phyloP scores from a whole-genome alignment of 2,888 invertebrate genomes.

The Drosophila prolongata region DNA sequence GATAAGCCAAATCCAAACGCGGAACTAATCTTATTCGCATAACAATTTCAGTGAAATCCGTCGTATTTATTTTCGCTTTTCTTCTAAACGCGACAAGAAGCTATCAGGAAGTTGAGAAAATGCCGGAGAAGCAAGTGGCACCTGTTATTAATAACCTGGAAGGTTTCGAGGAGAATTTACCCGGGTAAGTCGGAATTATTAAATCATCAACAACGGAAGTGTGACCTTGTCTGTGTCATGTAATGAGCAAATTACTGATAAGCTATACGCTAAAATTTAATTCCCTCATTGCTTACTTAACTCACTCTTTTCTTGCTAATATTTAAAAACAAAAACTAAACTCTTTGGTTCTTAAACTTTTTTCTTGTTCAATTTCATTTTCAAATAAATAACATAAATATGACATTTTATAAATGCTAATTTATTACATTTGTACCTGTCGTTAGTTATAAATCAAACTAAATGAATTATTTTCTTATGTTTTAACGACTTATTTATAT shows the following conservation, averaged over 20 bases:
- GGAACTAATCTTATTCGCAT: conserved; percentile 22
- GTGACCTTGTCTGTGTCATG: conserved; percentile 70
- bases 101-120: conserved; percentile 40
- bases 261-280: neutral
- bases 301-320: neutral
- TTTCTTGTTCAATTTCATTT: too few relatives aligned
- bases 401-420: too few relatives aligned
- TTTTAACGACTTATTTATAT: too few relatives aligned
- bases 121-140: conserved; percentile 77
- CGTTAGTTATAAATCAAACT: too few relatives aligned
- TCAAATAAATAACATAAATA: too few relatives aligned
- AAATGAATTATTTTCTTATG: too few relatives aligned
- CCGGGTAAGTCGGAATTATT: conserved; percentile 75
- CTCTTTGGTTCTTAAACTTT: too few relatives aligned
- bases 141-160: conserved; percentile 75
- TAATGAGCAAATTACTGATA: conserved; percentile 43
- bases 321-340: too few relatives aligned
- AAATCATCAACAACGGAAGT: conserved; percentile 11
- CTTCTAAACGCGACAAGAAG: conserved; percentile 4
- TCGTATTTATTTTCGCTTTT: conserved; percentile 12
- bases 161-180: conserved; percentile 79
- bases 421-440: too few relatives aligned
- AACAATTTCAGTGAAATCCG: conserved; percentile 23
- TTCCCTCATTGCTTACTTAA: conserved; percentile 3
- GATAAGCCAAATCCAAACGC: conserved; percentile 18